These are phyloP conservation scores for Danio kyathit DNA, from an alignment of 2,797 vertebrate genomes.

Conservation along the genomic window DNA sequence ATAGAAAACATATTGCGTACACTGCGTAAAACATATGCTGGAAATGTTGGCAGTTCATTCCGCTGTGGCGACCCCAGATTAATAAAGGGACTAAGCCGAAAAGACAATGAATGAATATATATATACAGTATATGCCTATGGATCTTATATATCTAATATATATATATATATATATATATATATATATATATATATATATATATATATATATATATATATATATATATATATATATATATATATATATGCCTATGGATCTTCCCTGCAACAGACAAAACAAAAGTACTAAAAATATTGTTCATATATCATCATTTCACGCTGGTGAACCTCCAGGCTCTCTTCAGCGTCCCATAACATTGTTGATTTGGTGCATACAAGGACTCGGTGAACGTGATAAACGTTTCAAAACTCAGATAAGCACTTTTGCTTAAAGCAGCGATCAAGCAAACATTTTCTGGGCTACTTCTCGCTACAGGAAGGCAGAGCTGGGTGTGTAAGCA, in stretches of 20 bases:
- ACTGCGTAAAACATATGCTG: no score
- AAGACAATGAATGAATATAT: no score
- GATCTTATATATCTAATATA: no score
- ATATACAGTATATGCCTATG: no score
- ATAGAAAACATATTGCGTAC: no score
- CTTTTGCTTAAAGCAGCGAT: neutral
- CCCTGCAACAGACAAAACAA: neutral
- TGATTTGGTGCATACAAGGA: slow-evolving; percentile 1
- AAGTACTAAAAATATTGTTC: neutral
- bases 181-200: no score
- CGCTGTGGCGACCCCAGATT: no score
- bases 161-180: no score
- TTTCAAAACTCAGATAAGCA: neutral
- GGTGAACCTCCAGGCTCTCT: neutral
- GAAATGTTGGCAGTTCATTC: no score
- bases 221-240: no score
- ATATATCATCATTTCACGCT: neutral
- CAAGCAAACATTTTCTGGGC: slow-evolving; percentile 1
- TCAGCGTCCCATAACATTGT: neutral
- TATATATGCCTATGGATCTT: neutral
- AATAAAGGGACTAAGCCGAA: no score
- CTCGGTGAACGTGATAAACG: neutral
- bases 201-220: no score
- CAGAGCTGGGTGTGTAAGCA: slow-evolving; percentile 1
- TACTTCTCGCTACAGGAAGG: neutral